Conservation (phyloP, 2,888 invertebrate species). For the Campoplex nolae region DNA sequence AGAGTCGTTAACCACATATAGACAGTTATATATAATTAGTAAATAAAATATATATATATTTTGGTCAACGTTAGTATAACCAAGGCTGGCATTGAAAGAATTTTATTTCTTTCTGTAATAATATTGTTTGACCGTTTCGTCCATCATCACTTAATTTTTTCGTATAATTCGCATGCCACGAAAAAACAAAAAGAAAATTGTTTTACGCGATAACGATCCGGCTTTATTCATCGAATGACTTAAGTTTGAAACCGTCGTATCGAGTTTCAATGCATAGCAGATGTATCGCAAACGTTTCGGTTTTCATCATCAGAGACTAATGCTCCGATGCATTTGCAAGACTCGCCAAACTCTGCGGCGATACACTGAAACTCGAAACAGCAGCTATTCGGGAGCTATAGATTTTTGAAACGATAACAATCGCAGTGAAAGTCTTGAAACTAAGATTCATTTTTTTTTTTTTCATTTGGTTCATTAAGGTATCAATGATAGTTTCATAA, state of each 20-base stretch:
- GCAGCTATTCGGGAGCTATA: too few relatives aligned
- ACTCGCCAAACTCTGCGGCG: not conserved
- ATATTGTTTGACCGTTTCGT: conserved; percentile 11
- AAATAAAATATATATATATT: conserved; percentile 39
- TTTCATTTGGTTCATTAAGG: too few relatives aligned
- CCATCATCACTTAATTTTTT: not conserved
- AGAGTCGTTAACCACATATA: conserved; percentile 79
- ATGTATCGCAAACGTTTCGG: not conserved
- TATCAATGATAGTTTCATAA: too few relatives aligned
- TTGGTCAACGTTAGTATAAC: conserved; percentile 4
- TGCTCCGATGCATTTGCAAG: not conserved
- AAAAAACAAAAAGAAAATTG: not conserved
- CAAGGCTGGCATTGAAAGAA: not conserved
- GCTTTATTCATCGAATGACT: not conserved
- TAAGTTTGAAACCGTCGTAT: not conserved
- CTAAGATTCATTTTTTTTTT: too few relatives aligned
- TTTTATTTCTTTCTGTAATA: not conserved
- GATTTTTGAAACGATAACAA: too few relatives aligned
- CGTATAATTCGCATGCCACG: not conserved
- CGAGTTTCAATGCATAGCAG: not conserved
- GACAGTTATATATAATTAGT: conserved; percentile 72
- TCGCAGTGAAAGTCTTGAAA: too few relatives aligned
- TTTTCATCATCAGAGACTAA: not conserved
- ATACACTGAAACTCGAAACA: not conserved
- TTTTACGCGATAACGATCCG: not conserved